Percentiles rank a stretch among this genome's conserved stretches.
Evolutionary conservation across 2,113 vertebrate species (phyloP).

Genomic region (Delphinapterus leucas): DNA sequence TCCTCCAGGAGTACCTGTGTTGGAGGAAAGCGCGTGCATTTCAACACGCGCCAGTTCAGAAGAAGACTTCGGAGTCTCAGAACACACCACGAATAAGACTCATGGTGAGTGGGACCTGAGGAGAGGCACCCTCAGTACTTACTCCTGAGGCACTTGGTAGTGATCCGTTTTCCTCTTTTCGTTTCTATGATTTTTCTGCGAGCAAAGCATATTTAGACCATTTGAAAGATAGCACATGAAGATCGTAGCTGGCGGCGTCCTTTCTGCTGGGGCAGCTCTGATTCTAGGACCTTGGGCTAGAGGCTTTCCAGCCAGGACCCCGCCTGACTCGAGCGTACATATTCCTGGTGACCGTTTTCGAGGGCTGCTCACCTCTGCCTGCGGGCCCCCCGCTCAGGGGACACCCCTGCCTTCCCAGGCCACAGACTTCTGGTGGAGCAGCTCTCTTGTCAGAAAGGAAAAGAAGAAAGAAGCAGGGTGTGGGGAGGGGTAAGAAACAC

Average conservation of each 20-base stretch:
- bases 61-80: background rate
- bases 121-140: background rate
- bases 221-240: background rate
- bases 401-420: background rate
- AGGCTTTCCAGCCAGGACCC: background rate
- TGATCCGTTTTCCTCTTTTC: background rate
- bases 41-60: background rate
- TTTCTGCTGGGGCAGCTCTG: background rate
- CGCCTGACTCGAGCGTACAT: background rate
- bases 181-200: background rate
- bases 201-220: background rate
- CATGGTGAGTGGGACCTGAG: background rate
- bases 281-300: background rate
- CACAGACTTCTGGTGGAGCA: background rate
- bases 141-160: background rate
- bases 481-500: background rate
- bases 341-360: background rate
- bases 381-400: too few species aligned
- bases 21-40: background rate
- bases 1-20: background rate
- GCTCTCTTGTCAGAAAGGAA: background rate
- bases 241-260: fast-evolving
- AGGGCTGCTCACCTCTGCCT: background rate
- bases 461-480: background rate
- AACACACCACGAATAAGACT: background rate